Base-by-base conservation (phyloP, 2,797 vertebrate species). In the Tarsius wallacei region DNA sequence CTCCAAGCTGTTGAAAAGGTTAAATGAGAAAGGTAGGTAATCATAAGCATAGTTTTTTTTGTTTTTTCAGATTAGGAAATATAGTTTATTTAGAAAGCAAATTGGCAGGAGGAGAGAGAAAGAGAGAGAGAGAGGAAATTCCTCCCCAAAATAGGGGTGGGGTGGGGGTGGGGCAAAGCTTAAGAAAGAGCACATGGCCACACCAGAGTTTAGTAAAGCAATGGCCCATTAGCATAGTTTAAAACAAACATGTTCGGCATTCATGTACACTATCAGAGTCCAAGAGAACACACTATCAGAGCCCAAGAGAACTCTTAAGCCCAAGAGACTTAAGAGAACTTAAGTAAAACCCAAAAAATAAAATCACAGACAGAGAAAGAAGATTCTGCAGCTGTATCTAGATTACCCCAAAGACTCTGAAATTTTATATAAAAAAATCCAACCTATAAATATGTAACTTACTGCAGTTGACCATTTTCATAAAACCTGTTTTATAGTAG, bases 21-120 rank as follows among this genome's bases (percentile, higher is more conserved):
- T 86, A 64, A 74, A 70, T 89, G 53, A 96, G 24, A 42, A 93
- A 89, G 24, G 26, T 66, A 64, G 78, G 33, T 5, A 82, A 57
- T 21, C 33, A 51, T 66, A 89, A 68, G 59, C 19, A 53, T 16
- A 19, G 9, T 66, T 85, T 85, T 42, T 42, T 42, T 42, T 42
- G 42, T 42, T 42, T 42, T 42, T 42, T 42, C 42, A 42, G 42
- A 42, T 42, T 42, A 42, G 42, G 42, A 42, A 42, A 42, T 42
- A 42, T 42, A 42, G 42, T 42, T 42, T 42, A 42, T 42, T 42
- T 42, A 42, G 42, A 42, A 42, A 42, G 42, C 42, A 42, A 42
- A 42, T 42, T 42, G 42, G 42, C 42, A 42, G 7, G 42, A 6
- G 42, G 42, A 42, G 42, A 42, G 42, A 42, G 42, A 42, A 6